Evolutionary conservation across 1,140 invertebrate genomes (phyloP), one percentile per base, ranked within the genome.

Genomic region (Phortica variegata): DNA sequence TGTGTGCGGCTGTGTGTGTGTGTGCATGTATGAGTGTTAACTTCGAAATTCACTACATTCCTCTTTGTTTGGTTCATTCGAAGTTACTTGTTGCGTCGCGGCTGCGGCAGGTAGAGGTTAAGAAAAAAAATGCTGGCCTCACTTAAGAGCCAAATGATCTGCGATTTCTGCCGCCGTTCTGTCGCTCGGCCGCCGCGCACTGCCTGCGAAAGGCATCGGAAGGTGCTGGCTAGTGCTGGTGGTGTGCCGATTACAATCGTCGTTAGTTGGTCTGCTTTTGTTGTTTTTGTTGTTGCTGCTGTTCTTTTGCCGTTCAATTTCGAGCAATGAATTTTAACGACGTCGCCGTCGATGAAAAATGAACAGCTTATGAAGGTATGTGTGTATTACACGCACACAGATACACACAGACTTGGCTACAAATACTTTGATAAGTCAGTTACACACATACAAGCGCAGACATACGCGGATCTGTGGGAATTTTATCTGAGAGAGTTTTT

Each of bases 171-270:
- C n/a, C n/a, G n/a, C n/a, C n/a, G n/a, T n/a, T n/a, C n/a, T n/a
- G n/a, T n/a, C n/a, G n/a, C n/a, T n/a, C n/a, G n/a, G n/a, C n/a
- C n/a, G n/a, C n/a, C n/a, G n/a, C n/a, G n/a, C n/a, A n/a, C n/a
- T n/a, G n/a, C n/a, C n/a, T n/a, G n/a, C n/a, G n/a, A 65, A 66
- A 66, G 63, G 63, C 60, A 66, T 66, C 62, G 68, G 62, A 62
- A 62, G 56, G 60, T 66, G 59, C 43, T 57, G 55, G 46, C 23
- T 31, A 37, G 16, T 21, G 45, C 41, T 41, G 10, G 12, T 49
- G 38, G 18, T 29, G 17, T 15, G 13, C 13, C 36, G n/a, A n/a
- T n/a, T n/a, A n/a, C n/a, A n/a, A n/a, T n/a, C n/a, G n/a, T n/a
- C n/a, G n/a, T n/a, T n/a, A n/a, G n/a, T n/a, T n/a, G n/a, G n/a